Evolutionary conservation across 2,797 vertebrate species (phyloP), one percentile per base, ranked within the genome.

Genomic region (Anableps anableps): DNA sequence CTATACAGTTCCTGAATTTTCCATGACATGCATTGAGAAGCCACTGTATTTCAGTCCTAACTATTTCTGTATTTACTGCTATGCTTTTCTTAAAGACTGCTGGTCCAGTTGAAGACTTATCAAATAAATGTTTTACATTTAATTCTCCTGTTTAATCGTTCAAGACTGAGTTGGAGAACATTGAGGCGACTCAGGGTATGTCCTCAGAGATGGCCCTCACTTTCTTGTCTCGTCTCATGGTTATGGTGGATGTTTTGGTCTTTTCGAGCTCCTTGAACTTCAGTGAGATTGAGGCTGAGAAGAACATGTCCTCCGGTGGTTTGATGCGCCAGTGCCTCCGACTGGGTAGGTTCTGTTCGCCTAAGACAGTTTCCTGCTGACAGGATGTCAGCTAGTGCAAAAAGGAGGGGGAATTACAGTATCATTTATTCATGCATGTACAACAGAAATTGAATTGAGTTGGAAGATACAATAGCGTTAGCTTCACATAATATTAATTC

Each of bases 211-310:
- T 96, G 6, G 98, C 99, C 45, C 97, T 99, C 86, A 98, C 97
- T 19, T 99, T 99, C 92, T 97, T 99, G 88, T 98, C 97, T 88
- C 96, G 98, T 48, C 96, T 99, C 91, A 99, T 99, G 98, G 97
- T 98, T 21, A 97, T 99, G 98, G 98, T 99, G 75, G 98, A 99
- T 80, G 98, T 99, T 29, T 92, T 99, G 85, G 99, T 99, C 38
- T 99, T 99, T 89, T 98, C 98, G 81, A 99, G 98, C 77, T 99
- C 99, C 78, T 96, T 99, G 84, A 99, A 99, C 96, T 99, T 99
- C 93, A 99, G 97, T 86, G 98, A 99, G 92, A 99, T 99, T 43
- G 99, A 99, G 94, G 98, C 98, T 16, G 99, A 99, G 93, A 99
- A 99, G 94, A 99, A 99, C 94, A 99, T 99, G 99, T 99, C 98